Percentiles rank a stretch among this genome's conserved stretches.
Evolutionary conservation across 2,113 vertebrate species (phyloP).

Genomic region (Corythaixoides concolor): DNA sequence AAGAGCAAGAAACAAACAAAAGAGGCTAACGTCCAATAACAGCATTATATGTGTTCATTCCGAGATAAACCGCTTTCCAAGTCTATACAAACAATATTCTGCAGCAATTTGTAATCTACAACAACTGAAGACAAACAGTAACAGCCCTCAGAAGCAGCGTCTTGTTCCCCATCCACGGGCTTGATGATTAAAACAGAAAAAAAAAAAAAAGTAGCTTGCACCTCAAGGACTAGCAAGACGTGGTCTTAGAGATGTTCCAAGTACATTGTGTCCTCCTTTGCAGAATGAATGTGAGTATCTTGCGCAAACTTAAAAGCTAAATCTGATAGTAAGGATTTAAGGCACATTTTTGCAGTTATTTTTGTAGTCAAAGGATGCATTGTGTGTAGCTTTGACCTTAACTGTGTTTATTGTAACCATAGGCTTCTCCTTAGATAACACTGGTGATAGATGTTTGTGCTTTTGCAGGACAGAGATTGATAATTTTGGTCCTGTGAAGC

Average conservation of each 20-base stretch:
- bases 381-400: background rate
- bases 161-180: background rate
- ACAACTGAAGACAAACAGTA: background rate
- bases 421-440: background rate
- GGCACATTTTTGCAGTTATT: background rate
- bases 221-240: background rate
- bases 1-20: background rate
- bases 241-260: background rate
- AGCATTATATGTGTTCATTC: background rate
- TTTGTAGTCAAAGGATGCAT: background rate
- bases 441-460: background rate
- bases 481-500: background rate
- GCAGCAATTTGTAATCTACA: background rate
- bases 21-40: background rate
- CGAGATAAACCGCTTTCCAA: background rate
- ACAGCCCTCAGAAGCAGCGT: background rate
- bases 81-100: background rate
- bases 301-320: background rate
- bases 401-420: background rate
- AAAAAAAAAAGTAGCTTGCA: background rate
- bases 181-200: background rate
- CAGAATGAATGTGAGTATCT: background rate
- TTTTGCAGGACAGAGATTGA: background rate
- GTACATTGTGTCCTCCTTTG: background rate
- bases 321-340: background rate